Evolutionary conservation across 2,797 vertebrate species (phyloP), one percentile per base, ranked within the genome.

Genomic region (Etheostoma perlongum): DNA sequence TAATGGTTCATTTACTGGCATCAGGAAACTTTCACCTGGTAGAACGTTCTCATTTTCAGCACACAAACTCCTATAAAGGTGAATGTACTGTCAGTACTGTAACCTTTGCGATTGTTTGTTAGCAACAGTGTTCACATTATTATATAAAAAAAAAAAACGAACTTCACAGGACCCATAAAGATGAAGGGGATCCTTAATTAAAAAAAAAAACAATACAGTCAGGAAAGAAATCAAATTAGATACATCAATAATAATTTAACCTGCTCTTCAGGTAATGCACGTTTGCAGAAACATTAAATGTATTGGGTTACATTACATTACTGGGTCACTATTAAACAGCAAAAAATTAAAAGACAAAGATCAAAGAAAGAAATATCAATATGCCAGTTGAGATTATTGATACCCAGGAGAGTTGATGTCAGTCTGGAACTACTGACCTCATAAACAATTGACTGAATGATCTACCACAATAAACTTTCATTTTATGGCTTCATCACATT

Each of bases 71-170:
- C 0, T 27, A 53, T 40, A 75, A 11, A 21, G 21, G 42, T 33
- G 46, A 18, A 53, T 8, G 0, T 11, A 62, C n/a, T 27, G 4
- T 27, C 27, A 59, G 15, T n/a, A 19, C 23, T 63, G 46, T n/a
- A 65, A 51, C 42, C 23, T 1, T 64, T 44, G 0, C 63, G 13
- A 44, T 30, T 48, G 46, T 67, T 48, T 53, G 46, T 71, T 57
- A 21, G 40, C 19, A 80, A 64, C 48, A 46, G 19, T 71, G 48
- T 88, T 87, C 72, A 90, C 85, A 83, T 79, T 81, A 13, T 59
- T 48, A 8, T 18, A 58, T 13, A 67, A 55, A 65, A 75, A 21
- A 47, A 69, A 69, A 14, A 19, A 10, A 47, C 1, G 53, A 62
- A 68, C 19, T 14, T 78, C 23, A 57, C 25, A 61, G 21, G 51